These are phyloP conservation scores for Sesia apiformis DNA, from an alignment of 2,888 invertebrate species.

Conservation along the genomic window DNA sequence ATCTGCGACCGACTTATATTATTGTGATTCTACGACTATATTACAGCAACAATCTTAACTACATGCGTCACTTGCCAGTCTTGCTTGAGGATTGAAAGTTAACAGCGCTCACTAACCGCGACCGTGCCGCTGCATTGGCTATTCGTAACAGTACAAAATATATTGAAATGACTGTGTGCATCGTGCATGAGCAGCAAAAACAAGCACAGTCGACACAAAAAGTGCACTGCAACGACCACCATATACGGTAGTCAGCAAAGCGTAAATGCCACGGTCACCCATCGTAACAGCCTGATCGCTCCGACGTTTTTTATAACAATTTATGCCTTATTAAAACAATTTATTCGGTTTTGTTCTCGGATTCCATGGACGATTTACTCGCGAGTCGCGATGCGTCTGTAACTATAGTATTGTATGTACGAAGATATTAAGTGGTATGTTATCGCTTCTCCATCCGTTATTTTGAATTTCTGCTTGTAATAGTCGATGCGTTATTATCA, in stretches of 20 bases:
- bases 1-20: too few species aligned
- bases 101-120: constrained; percentile 6
- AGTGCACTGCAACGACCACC: constrained; percentile 45
- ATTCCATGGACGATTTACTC: constrained; percentile 60
- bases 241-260: constrained; percentile 52
- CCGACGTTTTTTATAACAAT: constrained; percentile 46
- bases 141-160: constrained; percentile 33
- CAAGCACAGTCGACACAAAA: constrained; percentile 25
- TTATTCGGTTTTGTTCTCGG: constrained; percentile 56
- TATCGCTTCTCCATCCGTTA: constrained; percentile 51
- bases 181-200: constrained; percentile 21
- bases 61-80: too few species aligned
- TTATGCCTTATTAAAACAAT: constrained; percentile 68
- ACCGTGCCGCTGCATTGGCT: constrained; percentile 24
- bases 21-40: too few species aligned
- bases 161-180: constrained; percentile 30
- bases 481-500: background rate
- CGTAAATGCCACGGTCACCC: constrained; percentile 72
- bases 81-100: too few species aligned
- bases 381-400: constrained; percentile 38
- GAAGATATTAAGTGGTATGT: constrained; percentile 16
- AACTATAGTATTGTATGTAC: constrained; percentile 14
- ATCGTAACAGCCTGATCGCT: constrained; percentile 58
- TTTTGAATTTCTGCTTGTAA: constrained; percentile 34
- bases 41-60: too few species aligned